Evolutionary conservation across 2,113 vertebrate species (phyloP), one percentile per base, ranked within the genome.

Genomic region (Willisornis vidua): DNA sequence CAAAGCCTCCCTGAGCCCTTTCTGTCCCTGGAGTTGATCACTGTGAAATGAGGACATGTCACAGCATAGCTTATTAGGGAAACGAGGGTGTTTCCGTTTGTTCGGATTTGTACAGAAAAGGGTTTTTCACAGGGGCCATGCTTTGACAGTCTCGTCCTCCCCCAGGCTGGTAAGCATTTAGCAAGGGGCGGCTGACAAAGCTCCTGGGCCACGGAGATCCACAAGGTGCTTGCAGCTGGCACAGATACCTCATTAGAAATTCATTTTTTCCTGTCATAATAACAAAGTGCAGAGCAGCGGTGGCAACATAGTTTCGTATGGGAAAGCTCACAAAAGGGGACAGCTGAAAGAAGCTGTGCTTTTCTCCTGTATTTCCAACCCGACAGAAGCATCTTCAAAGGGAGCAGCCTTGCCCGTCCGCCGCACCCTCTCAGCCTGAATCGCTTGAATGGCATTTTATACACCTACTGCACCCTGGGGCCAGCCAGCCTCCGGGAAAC

Each of bases 241-340:
- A 97, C 97, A 98, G 97, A 98, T 96, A 97, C 90, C 97, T 97
- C 98, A 98, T 98, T 98, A 98, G 98, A 98, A 98, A 98, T 98
- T 98, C 97, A 98, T 98, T 98, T 98, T 98, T 98, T 98, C 97
- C 97, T 97, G 98, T 98, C 98, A 98, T 98, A 98, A 98, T 98
- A 98, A 98, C 98, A 98, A 98, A 98, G 97, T 98, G 95, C 85
- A 91, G 95, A 96, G 95, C 23, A 63, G 96, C 96, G 91, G 97
- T 96, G 97, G 94, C 94, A 95, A 95, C 92, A 75, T 93, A 95
- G 94, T 97, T 98, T 98, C 94, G 79, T 98, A 96, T 98, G 98
- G 98, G 98, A 98, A 98, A 98, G 96, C 96, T 97, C 97, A 96
- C 97, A 98, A 97, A 98, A 96, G 96, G 94, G 91, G 97, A 97